These are phyloP conservation scores for Irena cyanogastra DNA, from an alignment of 2,113 vertebrate genomes.

Conservation along the genomic window DNA sequence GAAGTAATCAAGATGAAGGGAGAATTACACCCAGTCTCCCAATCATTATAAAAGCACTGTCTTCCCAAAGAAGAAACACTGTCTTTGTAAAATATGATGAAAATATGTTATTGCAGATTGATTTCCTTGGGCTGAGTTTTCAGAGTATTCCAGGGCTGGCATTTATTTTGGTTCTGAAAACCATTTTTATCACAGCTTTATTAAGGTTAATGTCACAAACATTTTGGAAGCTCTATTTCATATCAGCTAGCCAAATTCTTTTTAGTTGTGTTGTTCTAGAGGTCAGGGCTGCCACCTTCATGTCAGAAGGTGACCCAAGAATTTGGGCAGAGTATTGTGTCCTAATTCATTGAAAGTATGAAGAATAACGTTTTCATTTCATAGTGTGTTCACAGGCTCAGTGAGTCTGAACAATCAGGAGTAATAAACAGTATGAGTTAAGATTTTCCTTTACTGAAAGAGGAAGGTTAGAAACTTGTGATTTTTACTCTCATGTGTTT, in stretches of 20 bases:
- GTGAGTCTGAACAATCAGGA: not conserved
- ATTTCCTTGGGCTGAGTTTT: not conserved
- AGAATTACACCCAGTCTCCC: not conserved
- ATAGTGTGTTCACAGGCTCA: not conserved
- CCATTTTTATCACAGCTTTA: not conserved
- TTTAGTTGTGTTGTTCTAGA: not conserved
- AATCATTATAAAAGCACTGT: not conserved
- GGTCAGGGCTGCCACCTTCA: not conserved
- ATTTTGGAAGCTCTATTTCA: constrained; percentile 10
- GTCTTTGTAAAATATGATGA: not conserved
- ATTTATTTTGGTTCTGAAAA: constrained; percentile 2
- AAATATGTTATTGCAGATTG: not conserved
- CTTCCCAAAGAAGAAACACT: not conserved
- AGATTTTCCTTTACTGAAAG: not conserved
- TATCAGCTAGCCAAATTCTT: not conserved
- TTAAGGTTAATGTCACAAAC: not conserved
- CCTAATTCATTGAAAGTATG: not conserved
- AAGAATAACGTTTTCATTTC: not conserved
- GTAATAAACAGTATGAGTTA: not conserved
- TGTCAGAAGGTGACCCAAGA: not conserved
- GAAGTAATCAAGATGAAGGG: not conserved
- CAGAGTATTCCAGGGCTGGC: not conserved
- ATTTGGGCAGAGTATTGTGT: not conserved
- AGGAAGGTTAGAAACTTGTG: not conserved
- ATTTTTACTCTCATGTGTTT: not conserved